A percentile compares a stretch with the other conserved stretches of the same genome.
These are phyloP conservation scores for Karalla daura DNA, from an alignment of 2,797 vertebrate genomes.

Conservation along the genomic window DNA sequence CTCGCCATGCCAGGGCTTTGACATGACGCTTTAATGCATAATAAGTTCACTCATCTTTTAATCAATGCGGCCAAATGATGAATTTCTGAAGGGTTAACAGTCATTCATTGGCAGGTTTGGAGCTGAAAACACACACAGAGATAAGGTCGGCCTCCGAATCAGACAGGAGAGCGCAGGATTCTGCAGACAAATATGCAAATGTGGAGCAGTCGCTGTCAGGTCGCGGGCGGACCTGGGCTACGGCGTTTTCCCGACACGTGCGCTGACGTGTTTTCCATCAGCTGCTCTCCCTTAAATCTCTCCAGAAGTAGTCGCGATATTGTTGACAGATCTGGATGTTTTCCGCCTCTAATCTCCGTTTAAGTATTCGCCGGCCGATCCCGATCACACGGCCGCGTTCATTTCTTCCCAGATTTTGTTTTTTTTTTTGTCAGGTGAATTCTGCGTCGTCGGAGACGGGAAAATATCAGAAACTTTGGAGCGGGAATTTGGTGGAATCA, in stretches of 20 bases:
- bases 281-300: conserved; percentile 32
- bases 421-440: background rate
- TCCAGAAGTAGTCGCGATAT: conserved; percentile 9
- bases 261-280: conserved; percentile 16
- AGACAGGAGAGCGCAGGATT: conserved; percentile 38
- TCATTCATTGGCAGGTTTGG: conserved; percentile 65
- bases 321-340: conserved; percentile 35
- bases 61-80: conserved; percentile 81
- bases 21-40: conserved; percentile 86
- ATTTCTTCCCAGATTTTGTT: background rate
- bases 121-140: conserved; percentile 68
- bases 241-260: conserved; percentile 18
- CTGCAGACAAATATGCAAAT: conserved; percentile 70
- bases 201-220: conserved; percentile 45
- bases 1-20: conserved; percentile 82
- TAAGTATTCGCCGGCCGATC: too few species aligned
- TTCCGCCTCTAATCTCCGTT: conserved; percentile 17
- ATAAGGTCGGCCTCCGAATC: conserved; percentile 68
- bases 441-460: background rate
- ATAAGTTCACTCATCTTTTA: conserved; percentile 85
- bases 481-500: background rate
- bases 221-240: conserved; percentile 25
- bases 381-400: too few species aligned
- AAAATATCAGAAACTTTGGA: background rate
- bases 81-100: conserved; percentile 81